Base-by-base conservation (phyloP, 2,797 vertebrate species). In the Dryobates pubescens region DNA sequence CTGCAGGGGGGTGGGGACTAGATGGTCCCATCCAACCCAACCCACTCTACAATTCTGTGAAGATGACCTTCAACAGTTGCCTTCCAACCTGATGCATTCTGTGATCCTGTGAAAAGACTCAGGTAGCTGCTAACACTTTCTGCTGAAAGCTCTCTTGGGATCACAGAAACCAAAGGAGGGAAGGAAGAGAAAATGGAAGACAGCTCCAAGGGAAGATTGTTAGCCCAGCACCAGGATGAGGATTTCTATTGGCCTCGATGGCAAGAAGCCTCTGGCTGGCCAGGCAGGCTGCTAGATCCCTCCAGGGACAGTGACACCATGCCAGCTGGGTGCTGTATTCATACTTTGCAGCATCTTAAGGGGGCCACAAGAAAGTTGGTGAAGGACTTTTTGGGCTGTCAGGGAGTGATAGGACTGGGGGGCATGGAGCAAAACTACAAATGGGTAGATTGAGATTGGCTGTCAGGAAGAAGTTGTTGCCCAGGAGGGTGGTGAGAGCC, bases 271-370 rank as follows among this genome's bases (percentile, higher is more conserved):
- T 81, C 30, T 65, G 82, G 75, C 49, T 70, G 64, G 82, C 71
- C 77, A 58, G 7, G 2, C 49, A 72, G 84, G 87, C 69, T 76
- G 64, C 63, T 84, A 41, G 23, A 87, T 71, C 87, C 36, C 36
- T 93, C 54, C 58, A 88, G 86, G 87, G 81, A 83, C 54, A 29
- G 84, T 75, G 91, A 84, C 82, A 90, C 47, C 77, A 65, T 4
- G 77, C 73, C 92, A 95, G 69, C 78, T 47, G 80, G 53, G 85
- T 62, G 54, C 41, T 91, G 82, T 92, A 86, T 93, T 82, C 62
- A 54, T 80, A 70, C 76, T 88, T 90, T 20, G 43, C 72, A 38
- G 10, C 11, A 38, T 38, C 36, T 38, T 10, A 38, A 38, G 36
- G 11, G 36, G 36, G 36, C 36, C 36, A 38, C 36, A 38, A 38